These are phyloP conservation scores for Halisarca cf. caerulea DNA, from an alignment of 37 sponge, comb jelly and placozoan species.

Conservation along the genomic window DNA sequence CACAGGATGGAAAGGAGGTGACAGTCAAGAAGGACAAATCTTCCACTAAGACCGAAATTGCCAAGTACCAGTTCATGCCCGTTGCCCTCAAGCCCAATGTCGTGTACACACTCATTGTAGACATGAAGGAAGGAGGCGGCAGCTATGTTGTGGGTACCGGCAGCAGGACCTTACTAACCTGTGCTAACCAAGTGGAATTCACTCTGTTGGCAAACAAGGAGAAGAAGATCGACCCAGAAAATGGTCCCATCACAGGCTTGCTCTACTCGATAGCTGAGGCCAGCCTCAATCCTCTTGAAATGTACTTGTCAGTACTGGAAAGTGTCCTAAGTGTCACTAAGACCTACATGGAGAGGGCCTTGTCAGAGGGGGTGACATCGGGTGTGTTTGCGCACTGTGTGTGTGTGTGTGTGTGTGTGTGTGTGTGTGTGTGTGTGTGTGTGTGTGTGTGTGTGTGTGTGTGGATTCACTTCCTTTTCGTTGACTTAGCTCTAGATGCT, in stretches of 20 bases:
- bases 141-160: conserved; percentile 54
- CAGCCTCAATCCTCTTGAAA: conserved; percentile 26
- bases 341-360: conserved; percentile 18
- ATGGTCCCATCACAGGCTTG: conserved; percentile 55
- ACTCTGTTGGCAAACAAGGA: conserved; percentile 47
- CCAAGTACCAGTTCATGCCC: not conserved
- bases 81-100: conserved; percentile 43
- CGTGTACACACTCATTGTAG: conserved; percentile 52
- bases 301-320: conserved; percentile 22
- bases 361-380: not conserved
- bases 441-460: too few relatives aligned
- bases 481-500: too few relatives aligned
- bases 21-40: too few relatives aligned
- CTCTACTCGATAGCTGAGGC: conserved; percentile 57
- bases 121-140: conserved; percentile 37
- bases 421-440: too few relatives aligned
- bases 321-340: conserved; percentile 11
- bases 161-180: conserved; percentile 39
- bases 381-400: not conserved
- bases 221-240: conserved; percentile 39
- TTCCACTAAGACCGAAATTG: too few relatives aligned
- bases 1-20: too few relatives aligned
- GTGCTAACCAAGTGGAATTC: conserved; percentile 60
- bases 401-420: too few relatives aligned
- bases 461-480: too few relatives aligned